Conservation (phyloP, 2,888 invertebrate genomes). For the Parnassius apollo region DNA sequence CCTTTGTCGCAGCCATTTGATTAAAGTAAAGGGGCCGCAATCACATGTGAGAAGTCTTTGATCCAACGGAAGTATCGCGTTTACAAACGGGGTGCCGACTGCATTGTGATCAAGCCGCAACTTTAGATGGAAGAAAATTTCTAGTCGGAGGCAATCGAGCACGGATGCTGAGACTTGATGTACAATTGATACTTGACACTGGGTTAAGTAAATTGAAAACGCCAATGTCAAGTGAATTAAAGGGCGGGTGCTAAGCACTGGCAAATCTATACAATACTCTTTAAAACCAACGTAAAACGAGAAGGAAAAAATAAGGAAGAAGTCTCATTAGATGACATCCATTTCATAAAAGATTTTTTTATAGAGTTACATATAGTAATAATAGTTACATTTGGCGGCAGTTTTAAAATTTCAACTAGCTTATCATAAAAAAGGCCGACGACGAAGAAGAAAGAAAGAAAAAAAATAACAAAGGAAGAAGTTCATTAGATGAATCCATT, state of each 20-base stretch:
- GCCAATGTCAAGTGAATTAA: constrained; percentile 50
- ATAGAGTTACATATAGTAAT: too few relatives aligned
- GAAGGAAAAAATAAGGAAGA: too few relatives aligned
- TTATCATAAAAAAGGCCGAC: too few relatives aligned
- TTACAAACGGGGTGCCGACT: constrained; percentile 76
- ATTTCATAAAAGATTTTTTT: too few relatives aligned
- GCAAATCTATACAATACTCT: neutral
- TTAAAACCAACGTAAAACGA: too few relatives aligned
- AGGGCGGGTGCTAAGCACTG: constrained; percentile 34
- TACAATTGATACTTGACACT: constrained; percentile 63
- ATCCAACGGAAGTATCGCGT: constrained; percentile 79
- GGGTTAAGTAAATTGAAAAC: constrained; percentile 49
- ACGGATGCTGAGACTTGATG: constrained; percentile 56
- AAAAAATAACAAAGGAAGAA: too few relatives aligned
- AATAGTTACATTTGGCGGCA: too few relatives aligned
- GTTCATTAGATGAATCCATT: too few relatives aligned
- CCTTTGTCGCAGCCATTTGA: constrained; percentile 79
- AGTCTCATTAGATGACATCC: too few relatives aligned
- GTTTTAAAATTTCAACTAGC: too few relatives aligned
- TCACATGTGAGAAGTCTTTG: constrained; percentile 68
- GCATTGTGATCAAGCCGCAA: constrained; percentile 52
- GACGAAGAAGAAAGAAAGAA: too few relatives aligned
- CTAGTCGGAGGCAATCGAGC: constrained; percentile 62
- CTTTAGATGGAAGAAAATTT: constrained; percentile 42
- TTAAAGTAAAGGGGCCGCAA: constrained; percentile 77